Evolutionary conservation across 1,140 invertebrate genomes (phyloP), one percentile per base, ranked within the genome.

Genomic region (Drosophila navojoa): DNA sequence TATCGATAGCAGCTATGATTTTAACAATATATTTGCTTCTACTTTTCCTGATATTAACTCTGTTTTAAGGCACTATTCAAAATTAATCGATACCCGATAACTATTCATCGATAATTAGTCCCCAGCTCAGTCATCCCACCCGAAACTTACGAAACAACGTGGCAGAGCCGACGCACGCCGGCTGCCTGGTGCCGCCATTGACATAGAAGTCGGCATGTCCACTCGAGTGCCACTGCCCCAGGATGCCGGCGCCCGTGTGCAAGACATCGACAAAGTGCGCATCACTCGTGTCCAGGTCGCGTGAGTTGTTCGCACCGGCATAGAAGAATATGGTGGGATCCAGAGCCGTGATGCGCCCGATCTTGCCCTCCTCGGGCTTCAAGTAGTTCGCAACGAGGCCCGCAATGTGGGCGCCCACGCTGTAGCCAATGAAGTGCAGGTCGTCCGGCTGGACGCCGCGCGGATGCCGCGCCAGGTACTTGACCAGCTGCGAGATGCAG

Each of bases 191-290:
- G 35, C 97, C 97, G 9, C 97, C 97, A 89, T 98, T 98, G 25
- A 97, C 96, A 92, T 98, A 98, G 92, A 97, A 98, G 91, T 98
- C 97, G 9, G 96, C 96, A 90, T 97, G 97, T 0, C 97, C 97
- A 77, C 95, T 97, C 1, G 96, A 96, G 3, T 96, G 96, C 96
- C 96, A 97, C 84, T 97, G 96, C 0, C 96, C 96, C 15, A 97
- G 93, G 54, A 97, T 96, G 0, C 96, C 96, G 0, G 96, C 96
- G 35, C 97, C 97, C 0, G 97, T 98, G 90, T 98, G 97, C 52
- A 98, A 94, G 22, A 98, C 95, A 92, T 98, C 97, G 19, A 98
- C 97, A 91, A 98, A 98, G 73, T 95, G 93, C 0, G 97, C 97
- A 91, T 98, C 97, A 1, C 94, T 94, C 45, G 95, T 93, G 92